These are phyloP conservation scores for Drosophila peninsularis DNA, from an alignment of 2,888 invertebrate species.

Conservation along the genomic window DNA sequence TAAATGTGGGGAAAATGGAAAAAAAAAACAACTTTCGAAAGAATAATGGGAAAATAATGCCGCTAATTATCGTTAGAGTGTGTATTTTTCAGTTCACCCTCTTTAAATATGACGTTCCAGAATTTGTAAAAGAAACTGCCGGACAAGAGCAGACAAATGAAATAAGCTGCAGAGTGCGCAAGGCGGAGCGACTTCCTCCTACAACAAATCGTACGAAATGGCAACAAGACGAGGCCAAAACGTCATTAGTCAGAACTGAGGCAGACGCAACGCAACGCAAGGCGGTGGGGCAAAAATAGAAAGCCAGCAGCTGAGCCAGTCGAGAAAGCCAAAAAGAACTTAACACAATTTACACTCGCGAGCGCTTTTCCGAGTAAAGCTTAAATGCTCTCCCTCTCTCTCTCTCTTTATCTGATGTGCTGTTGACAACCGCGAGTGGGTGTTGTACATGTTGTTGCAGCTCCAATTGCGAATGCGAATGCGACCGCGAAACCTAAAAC, in stretches of 20 bases:
- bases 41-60: constrained; percentile 80
- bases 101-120: constrained; percentile 59
- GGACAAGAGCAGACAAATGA: constrained; percentile 45
- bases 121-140: constrained; percentile 65
- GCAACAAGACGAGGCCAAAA: constrained; percentile 45
- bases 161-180: constrained; percentile 34
- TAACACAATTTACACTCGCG: constrained; percentile 78
- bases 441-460: constrained; percentile 57
- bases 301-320: constrained; percentile 51
- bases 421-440: constrained; percentile 72
- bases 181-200: constrained; percentile 57
- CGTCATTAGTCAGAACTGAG: constrained; percentile 70
- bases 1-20: constrained; percentile 32
- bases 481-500: constrained; percentile 71
- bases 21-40: constrained; percentile 35
- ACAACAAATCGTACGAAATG: constrained; percentile 55
- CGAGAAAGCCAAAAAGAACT: constrained; percentile 79
- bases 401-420: constrained; percentile 32
- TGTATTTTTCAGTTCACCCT: constrained; percentile 42
- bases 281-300: constrained; percentile 50
- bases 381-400: constrained; percentile 45
- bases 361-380: constrained; percentile 72
- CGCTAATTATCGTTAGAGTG: constrained; percentile 71
- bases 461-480: constrained; percentile 64
- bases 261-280: constrained; percentile 13